These are phyloP conservation scores for Hirtodrosophila confusa DNA, from an alignment of 2,888 invertebrate genomes.

Conservation along the genomic window DNA sequence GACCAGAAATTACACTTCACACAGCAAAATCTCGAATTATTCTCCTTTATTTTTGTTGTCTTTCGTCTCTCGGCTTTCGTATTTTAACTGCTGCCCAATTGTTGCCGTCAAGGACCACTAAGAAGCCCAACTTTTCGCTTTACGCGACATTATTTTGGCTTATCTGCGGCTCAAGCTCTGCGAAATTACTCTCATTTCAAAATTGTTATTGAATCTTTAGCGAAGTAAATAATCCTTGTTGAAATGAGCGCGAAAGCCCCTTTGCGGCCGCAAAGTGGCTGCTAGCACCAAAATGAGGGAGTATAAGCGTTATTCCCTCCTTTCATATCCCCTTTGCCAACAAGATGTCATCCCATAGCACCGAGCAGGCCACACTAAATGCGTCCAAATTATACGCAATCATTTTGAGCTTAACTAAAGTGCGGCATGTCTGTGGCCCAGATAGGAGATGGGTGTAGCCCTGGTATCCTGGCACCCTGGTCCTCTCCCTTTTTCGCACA, in stretches of 20 bases:
- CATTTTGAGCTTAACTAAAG: conserved; percentile 71
- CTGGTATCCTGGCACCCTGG: too few species aligned
- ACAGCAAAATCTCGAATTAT: conserved; percentile 23
- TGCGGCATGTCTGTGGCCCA: conserved; percentile 52
- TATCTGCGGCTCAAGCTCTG: conserved; percentile 60
- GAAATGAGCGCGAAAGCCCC: conserved; percentile 78
- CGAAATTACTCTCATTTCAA: conserved; percentile 75
- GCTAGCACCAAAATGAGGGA: conserved; percentile 18
- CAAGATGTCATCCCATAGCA: conserved; percentile 2
- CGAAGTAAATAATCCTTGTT: conserved; percentile 82
- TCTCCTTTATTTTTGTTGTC: conserved; percentile 11
- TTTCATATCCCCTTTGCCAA: conserved; percentile 5
- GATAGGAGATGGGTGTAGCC: neutral
- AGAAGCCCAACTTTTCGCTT: conserved; percentile 24
- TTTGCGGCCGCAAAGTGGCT: conserved; percentile 29
- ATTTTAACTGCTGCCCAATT: conserved; percentile 21
- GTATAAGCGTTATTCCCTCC: neutral
- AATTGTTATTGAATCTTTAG: conserved; percentile 82
- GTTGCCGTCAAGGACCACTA: conserved; percentile 9
- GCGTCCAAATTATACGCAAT: conserved; percentile 72
- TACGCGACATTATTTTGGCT: conserved; percentile 65
- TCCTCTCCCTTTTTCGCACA: too few species aligned
- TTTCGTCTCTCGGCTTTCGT: conserved; percentile 1
- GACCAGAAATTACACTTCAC: conserved; percentile 35
- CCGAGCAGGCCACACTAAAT: conserved; percentile 49